Evolutionary conservation across 2,113 vertebrate species (phyloP), one percentile per base, ranked within the genome.

Genomic region (Forbesichthys agassizii): DNA sequence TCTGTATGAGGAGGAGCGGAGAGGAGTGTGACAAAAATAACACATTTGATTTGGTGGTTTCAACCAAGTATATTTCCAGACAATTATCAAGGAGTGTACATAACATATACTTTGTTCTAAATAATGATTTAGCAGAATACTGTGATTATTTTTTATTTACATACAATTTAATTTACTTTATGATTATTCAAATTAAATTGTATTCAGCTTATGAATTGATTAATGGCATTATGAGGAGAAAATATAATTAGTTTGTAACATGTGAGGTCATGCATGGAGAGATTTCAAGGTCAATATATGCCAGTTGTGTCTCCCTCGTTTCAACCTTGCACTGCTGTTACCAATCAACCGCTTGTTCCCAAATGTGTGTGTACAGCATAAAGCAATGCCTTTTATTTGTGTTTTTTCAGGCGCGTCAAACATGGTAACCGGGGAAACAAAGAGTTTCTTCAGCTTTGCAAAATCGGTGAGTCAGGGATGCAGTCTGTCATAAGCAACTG

Each of bases 381-480:
- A 78, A 74, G 36, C 14, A 74, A 84, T 73, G 27, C 52, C 81
- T 76, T 27, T 87, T 81, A 64, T 85, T 83, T 78, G 67, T 85
- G 75, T 78, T 83, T 87, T 93, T 93, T 57, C 92, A 99, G 98
- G 98, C 80, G 98, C 98, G 12, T 99, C 98, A 85, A 99, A 98
- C 90, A 96, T 97, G 95, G 98, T 99, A 78, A 99, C 98, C 61
- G 98, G 98, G 79, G 98, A 99, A 90, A 99, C 98, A 86, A 99
- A 99, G 94, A 99, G 98, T 92, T 99, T 99, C 94, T 99, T 99
- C 91, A 99, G 97, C 91, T 98, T 99, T 92, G 98, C 98, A 78
- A 99, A 98, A 94, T 99, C 97, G 64, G 98, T 99, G 92, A 97
- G 98, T 96, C 81, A 77, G 71, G 51, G 73, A 64, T 66, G 47